Percentiles rank a stretch among this genome's conserved stretches.
phyloP scores from a whole-genome alignment of 2,113 vertebrate genomes.

The Equus quagga region DNA sequence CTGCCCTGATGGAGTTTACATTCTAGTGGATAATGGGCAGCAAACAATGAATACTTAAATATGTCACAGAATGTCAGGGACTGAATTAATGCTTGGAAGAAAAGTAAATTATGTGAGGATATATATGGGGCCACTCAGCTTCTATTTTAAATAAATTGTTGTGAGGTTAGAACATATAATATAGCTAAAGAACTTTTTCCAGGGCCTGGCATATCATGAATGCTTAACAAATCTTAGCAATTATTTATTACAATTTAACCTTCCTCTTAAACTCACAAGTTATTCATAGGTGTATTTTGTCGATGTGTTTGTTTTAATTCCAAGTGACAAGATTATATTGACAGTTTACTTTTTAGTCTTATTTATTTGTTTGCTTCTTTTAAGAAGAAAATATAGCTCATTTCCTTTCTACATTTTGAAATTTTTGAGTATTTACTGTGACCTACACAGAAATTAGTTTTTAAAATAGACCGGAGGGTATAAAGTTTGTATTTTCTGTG shows the following conservation, averaged over 20 bases:
- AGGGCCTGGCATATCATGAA: neutral
- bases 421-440: neutral
- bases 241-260: neutral
- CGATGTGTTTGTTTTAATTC: neutral
- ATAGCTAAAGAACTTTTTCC: neutral
- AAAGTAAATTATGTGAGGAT: neutral
- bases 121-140: neutral
- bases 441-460: slow-evolving; percentile 14
- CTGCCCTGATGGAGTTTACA: neutral
- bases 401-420: neutral
- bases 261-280: neutral
- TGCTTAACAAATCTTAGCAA: neutral
- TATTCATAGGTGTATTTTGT: neutral
- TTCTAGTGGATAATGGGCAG: neutral
- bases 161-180: neutral
- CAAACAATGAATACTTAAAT: neutral
- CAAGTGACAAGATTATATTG: neutral
- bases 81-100: neutral
- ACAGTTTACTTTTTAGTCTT: neutral
- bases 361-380: slow-evolving; percentile 27
- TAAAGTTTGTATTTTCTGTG: neutral
- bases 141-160: neutral
- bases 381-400: neutral
- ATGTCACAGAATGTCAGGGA: neutral
- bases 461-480: neutral